Conservation (phyloP, 2,113 vertebrate species). For the Cebidichthys violaceus region DNA sequence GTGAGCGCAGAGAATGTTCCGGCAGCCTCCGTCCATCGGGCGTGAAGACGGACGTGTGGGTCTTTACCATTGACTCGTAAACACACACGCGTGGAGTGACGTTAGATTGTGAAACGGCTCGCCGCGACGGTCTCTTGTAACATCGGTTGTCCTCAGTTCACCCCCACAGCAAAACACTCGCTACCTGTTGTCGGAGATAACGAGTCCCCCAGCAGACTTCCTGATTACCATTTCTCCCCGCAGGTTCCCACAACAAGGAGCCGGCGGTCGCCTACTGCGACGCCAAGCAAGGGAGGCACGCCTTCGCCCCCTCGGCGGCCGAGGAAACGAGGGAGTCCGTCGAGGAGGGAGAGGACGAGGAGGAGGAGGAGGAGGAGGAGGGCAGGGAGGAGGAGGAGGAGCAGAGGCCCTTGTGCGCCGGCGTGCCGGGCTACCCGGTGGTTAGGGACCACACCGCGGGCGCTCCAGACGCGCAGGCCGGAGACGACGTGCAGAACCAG, state of each 20-base stretch:
- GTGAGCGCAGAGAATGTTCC: conserved; percentile 24
- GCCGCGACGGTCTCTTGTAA: conserved; percentile 6
- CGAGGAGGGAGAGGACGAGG: conserved; percentile 57
- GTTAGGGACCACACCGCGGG: conserved; percentile 84
- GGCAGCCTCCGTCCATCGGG: conserved; percentile 29
- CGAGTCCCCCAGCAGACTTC: conserved; percentile 48
- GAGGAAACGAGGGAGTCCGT: conserved; percentile 59
- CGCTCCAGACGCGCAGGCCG: conserved; percentile 73
- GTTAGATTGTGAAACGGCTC: neutral
- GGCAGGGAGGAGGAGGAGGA: conserved; percentile 88
- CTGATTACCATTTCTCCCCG: conserved; percentile 45
- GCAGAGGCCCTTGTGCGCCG: conserved; percentile 89
- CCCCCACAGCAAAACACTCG: conserved; percentile 35
- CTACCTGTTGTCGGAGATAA: conserved; percentile 61
- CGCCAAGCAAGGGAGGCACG: conserved; percentile 36
- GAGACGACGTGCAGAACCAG: conserved; percentile 76
- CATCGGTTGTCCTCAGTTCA: conserved; percentile 56
- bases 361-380: conserved; percentile 86
- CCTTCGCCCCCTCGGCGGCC: conserved; percentile 30
- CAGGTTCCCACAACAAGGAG: conserved; percentile 69
- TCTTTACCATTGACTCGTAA: neutral
- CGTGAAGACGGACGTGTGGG: neutral
- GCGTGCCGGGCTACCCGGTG: conserved; percentile 85
- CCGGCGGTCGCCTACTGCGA: conserved; percentile 46
- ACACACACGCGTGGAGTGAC: neutral